Evolutionary conservation across 2,113 vertebrate species (phyloP), one percentile per base, ranked within the genome.

Genomic region (Nothocercus nigrocapillus): DNA sequence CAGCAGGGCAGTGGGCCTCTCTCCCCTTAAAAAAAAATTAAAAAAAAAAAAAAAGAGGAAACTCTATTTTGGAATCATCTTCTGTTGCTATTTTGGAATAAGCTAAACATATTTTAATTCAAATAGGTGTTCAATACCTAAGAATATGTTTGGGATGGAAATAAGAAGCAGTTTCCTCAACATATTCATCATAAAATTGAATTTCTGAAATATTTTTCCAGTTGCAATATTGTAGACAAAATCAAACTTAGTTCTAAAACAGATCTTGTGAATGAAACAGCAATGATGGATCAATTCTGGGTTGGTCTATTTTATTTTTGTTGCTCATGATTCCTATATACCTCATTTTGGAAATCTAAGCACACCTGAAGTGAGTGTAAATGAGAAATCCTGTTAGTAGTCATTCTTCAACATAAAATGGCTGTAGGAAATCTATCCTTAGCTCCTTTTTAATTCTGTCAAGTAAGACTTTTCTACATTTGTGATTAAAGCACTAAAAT

Each of bases 1-100:
- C 28, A 53, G 24, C 1, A 0, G 2, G 6, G 27, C 16, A 44
- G 70, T 11, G 22, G n/a, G 4, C 13, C 13, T 25, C 47, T 22
- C 47, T 10, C 20, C 47, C 20, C 47, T 22, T 22, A 21, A 21
- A 49, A 49, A 49, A 49, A 49, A 49, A 44, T 44, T 15, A 15
- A 44, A 15, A 16, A 16, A 44, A 49, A 21, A 47, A 47, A 18
- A 47, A 47, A 47, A 49, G 10, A 21, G 4, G 20, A 49, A 22
- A 19, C 3, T 58, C 28, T 45, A 0, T 32, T 38, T 54, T 54
- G 24, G 32, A 70, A 77, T 21, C n/a, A 24, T 21, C 49, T 49
- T 13, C 40, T 42, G 10, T 49, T 49, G 49, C 21, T 49, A 49
- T 24, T 49, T 49, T 49, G 49, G 20, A 49, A 49, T 49, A 70